These are phyloP conservation scores for Epinephelus malabaricus DNA, from an alignment of 2,797 vertebrate species.

Conservation along the genomic window DNA sequence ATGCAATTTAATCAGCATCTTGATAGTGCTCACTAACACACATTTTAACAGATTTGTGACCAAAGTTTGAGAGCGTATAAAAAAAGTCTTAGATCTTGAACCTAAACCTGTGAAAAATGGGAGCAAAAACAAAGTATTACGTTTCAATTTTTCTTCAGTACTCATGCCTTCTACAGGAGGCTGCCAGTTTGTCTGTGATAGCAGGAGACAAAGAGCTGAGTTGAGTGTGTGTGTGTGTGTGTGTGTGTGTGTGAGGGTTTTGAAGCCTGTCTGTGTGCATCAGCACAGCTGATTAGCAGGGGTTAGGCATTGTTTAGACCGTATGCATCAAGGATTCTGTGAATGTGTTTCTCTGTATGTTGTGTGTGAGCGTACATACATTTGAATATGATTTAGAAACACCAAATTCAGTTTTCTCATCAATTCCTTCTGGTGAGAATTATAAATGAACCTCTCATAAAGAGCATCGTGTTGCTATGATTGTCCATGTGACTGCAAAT, in stretches of 20 bases:
- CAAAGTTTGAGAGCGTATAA: too few relatives aligned
- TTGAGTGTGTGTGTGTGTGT: constrained; percentile 24
- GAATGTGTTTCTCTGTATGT: background rate
- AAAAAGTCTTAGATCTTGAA: too few relatives aligned
- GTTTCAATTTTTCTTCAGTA: background rate
- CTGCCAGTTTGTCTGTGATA: constrained; percentile 40
- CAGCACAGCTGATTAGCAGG: constrained; percentile 59
- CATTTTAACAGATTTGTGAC: too few relatives aligned
- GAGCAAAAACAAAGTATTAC: too few relatives aligned
- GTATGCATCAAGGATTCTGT: constrained; percentile 8
- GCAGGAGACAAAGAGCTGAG: constrained; percentile 55
- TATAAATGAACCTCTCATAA: constrained; percentile 3
- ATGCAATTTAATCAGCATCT: too few relatives aligned
- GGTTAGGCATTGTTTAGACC: constrained; percentile 51
- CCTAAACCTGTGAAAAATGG: too few relatives aligned
- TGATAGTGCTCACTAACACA: too few relatives aligned
- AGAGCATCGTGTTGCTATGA: constrained; percentile 14
- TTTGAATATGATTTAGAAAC: background rate
- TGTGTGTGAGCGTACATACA: background rate
- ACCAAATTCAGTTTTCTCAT: background rate
- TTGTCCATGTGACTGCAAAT: constrained; percentile 21
- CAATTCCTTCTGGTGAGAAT: background rate
- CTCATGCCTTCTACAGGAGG: constrained; percentile 28
- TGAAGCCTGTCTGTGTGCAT: constrained; percentile 60
- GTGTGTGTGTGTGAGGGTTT: constrained; percentile 25